These are phyloP conservation scores for Anisognathus igniventris DNA, from an alignment of 2,797 vertebrate genomes.

Conservation along the genomic window DNA sequence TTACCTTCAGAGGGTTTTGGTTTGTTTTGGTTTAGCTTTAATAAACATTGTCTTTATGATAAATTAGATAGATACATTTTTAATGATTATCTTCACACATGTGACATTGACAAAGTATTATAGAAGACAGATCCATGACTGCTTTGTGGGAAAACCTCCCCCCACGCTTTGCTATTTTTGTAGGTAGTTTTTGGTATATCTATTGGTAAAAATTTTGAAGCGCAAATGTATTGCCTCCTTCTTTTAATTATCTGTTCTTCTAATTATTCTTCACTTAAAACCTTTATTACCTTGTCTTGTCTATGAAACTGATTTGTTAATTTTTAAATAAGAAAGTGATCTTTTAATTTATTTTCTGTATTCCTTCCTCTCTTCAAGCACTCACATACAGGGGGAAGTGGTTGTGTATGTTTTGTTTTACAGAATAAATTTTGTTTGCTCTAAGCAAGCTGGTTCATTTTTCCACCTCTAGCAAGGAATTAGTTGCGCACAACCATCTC, in stretches of 20 bases:
- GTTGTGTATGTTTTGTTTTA: neutral
- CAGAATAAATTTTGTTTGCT: neutral
- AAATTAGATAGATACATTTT: neutral
- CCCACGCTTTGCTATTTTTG: neutral
- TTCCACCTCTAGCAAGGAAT: neutral
- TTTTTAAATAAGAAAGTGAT: neutral
- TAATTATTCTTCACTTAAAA: neutral
- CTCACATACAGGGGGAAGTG: accelerated
- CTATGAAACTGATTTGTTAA: neutral
- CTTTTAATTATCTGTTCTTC: neutral
- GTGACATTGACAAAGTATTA: neutral
- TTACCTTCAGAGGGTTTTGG: neutral
- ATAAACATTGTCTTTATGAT: neutral
- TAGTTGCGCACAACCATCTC: neutral
- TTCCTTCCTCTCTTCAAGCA: neutral
- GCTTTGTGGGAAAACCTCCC: neutral
- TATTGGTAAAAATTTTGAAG: neutral
- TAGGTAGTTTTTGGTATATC: neutral
- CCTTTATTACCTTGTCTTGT: neutral
- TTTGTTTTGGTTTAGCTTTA: neutral
- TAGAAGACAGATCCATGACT: neutral
- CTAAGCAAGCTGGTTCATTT: neutral
- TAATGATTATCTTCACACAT: neutral
- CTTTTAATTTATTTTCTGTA: neutral
- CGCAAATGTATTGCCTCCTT: neutral